These are phyloP conservation scores for Zygogramma bicolorata DNA, from an alignment of 2,888 invertebrate genomes.

Conservation along the genomic window DNA sequence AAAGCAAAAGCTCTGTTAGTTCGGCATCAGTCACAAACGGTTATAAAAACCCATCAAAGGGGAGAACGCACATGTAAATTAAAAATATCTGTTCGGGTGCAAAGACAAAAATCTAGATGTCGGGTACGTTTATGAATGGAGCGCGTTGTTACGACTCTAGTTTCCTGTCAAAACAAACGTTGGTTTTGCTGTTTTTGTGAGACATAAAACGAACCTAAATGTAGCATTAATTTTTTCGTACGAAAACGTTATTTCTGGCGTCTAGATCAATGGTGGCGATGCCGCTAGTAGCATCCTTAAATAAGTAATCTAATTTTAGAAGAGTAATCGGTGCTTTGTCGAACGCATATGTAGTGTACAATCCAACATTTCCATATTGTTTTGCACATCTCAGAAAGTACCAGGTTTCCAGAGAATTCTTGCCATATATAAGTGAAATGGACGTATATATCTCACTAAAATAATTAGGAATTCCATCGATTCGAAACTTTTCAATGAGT, in stretches of 20 bases:
- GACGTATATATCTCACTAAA: no score
- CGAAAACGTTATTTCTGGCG: not conserved
- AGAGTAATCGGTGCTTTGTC: not conserved
- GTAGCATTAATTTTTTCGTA: slow-evolving; percentile 30
- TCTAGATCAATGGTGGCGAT: slow-evolving; percentile 1
- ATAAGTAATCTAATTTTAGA: slow-evolving; percentile 8
- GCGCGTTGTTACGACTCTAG: slow-evolving; percentile 48
- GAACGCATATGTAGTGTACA: not conserved
- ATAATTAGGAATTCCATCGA: no score
- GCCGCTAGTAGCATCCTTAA: not conserved
- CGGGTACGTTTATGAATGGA: slow-evolving; percentile 46
- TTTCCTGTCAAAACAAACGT: slow-evolving; percentile 45
- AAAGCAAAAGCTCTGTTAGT: not conserved
- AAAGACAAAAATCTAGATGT: slow-evolving; percentile 41
- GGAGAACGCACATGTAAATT: slow-evolving; percentile 37
- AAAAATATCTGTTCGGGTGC: slow-evolving; percentile 42
- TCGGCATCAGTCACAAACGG: not conserved
- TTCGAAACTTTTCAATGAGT: no score
- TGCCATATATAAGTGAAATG: no score
- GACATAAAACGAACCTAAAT: slow-evolving; percentile 37
- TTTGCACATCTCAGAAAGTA: no score
- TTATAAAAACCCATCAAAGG: slow-evolving; percentile 12
- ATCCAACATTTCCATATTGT: not conserved
- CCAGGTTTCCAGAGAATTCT: no score
- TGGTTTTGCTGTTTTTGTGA: slow-evolving; percentile 28